Percentiles rank a stretch among this genome's conserved stretches.
phyloP scores from a whole-genome alignment of 1,140 invertebrate genomes.

The Ips typographus region DNA sequence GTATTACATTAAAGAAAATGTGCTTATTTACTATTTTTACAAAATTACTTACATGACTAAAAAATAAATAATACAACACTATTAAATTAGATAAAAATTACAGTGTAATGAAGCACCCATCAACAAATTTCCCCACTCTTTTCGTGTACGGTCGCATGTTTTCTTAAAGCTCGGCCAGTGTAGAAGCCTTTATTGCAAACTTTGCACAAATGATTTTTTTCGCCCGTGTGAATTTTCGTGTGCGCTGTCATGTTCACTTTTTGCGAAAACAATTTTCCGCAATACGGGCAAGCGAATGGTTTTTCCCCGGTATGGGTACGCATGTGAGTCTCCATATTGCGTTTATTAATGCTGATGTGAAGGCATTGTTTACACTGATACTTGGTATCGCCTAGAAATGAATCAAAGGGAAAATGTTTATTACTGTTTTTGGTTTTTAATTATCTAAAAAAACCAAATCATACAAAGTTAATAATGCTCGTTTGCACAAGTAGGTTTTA shows the following conservation, averaged over 20 bases:
- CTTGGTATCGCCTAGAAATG: slow-evolving; percentile 27
- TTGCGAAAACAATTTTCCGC: slow-evolving; percentile 58
- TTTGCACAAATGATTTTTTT: slow-evolving; percentile 53
- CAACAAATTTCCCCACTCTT: slow-evolving; percentile 1
- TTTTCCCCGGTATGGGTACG: slow-evolving; percentile 63
- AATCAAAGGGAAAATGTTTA: neutral
- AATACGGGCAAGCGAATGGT: slow-evolving; percentile 60
- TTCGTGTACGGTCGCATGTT: slow-evolving; percentile 12
- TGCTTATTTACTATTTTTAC: too few species aligned
- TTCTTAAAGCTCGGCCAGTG: slow-evolving; percentile 19
- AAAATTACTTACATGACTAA: too few species aligned
- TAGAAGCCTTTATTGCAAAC: slow-evolving; percentile 54
- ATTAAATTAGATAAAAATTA: neutral
- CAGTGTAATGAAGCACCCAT: neutral
- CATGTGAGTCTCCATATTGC: slow-evolving; percentile 31
- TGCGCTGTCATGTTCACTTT: slow-evolving; percentile 63
- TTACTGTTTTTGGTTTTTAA: neutral
- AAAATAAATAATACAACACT: neutral
- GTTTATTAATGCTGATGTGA: slow-evolving; percentile 28
- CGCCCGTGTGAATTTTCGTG: slow-evolving; percentile 51
- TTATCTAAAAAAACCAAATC: neutral
- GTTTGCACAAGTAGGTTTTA: neutral
- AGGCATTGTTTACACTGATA: slow-evolving; percentile 33
- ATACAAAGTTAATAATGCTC: neutral
- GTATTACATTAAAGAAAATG: too few species aligned